Evolutionary conservation across 1,140 invertebrate species (phyloP).

Genomic region (Lamellibrachia luymesi): DNA sequence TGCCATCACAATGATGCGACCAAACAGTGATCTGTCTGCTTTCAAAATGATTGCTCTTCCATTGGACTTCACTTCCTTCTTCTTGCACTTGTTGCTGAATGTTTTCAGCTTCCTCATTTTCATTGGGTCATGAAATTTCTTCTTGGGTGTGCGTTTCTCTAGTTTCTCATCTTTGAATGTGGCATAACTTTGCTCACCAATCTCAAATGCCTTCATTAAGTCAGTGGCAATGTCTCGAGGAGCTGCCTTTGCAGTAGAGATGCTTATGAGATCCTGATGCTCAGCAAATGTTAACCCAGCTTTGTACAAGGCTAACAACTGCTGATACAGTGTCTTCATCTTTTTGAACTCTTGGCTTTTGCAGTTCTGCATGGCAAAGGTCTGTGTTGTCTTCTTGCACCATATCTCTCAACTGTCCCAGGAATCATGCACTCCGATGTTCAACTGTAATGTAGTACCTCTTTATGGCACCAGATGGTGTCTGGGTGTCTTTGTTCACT

Average conservation of each 20-base stretch:
- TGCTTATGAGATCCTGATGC: too few relatives aligned
- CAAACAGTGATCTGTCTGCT: too few relatives aligned
- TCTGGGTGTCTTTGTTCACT: neutral
- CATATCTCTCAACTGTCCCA: neutral
- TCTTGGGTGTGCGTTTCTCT: neutral
- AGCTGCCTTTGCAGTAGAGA: too few relatives aligned
- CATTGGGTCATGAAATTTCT: neutral
- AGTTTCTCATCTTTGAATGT: neutral
- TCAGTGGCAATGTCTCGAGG: too few relatives aligned
- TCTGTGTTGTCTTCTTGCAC: neutral
- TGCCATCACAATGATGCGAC: too few relatives aligned
- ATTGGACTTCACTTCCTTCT: neutral
- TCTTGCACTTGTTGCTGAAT: constrained; percentile 6
- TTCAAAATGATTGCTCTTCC: too few relatives aligned
- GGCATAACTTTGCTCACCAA: neutral
- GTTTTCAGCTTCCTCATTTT: neutral
- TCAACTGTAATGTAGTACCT: neutral
- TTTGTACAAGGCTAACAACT: neutral
- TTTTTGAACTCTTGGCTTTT: constrained; percentile 17
- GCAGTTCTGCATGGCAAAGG: neutral
- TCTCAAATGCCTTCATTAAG: neutral
- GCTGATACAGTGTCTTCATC: constrained; percentile 12
- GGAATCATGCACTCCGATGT: too few relatives aligned
- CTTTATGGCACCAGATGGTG: neutral
- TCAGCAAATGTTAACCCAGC: neutral